These are phyloP conservation scores for Pampusana beccarii DNA, from an alignment of 2,113 vertebrate species.

Conservation along the genomic window DNA sequence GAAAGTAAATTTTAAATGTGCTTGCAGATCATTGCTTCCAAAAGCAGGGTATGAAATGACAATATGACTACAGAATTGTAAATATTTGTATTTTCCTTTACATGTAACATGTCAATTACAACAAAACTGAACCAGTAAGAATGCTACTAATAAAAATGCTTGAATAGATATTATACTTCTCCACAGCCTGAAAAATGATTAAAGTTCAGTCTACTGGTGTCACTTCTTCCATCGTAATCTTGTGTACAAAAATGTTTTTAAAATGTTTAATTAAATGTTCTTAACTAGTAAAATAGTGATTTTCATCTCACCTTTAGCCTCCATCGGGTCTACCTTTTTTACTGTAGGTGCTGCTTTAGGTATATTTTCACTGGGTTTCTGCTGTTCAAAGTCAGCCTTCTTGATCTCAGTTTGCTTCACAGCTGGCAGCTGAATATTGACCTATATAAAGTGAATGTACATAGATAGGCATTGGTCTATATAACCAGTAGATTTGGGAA, in stretches of 20 bases:
- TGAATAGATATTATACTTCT: not conserved
- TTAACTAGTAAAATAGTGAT: not conserved
- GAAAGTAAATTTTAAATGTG: not conserved
- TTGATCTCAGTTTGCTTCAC: not conserved
- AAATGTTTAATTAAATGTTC: not conserved
- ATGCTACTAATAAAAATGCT: not conserved
- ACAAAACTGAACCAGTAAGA: not conserved
- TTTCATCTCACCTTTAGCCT: conserved; percentile 46
- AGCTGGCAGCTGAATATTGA: not conserved
- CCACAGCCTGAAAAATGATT: not conserved
- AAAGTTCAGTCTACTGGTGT: not conserved
- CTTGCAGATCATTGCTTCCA: not conserved
- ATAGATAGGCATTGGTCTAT: not conserved
- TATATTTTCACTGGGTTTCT: not conserved
- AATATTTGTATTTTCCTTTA: not conserved
- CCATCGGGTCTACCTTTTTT: not conserved
- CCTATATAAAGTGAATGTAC: not conserved
- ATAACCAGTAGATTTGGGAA: not conserved
- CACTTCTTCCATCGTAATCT: not conserved
- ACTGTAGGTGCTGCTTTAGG: not conserved
- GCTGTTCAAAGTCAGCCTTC: not conserved
- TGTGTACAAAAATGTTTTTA: not conserved
- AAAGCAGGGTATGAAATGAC: not conserved
- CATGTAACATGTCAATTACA: not conserved
- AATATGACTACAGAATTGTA: not conserved